Conservation (phyloP, 2,888 invertebrate genomes). For the Aphrophora alni region DNA sequence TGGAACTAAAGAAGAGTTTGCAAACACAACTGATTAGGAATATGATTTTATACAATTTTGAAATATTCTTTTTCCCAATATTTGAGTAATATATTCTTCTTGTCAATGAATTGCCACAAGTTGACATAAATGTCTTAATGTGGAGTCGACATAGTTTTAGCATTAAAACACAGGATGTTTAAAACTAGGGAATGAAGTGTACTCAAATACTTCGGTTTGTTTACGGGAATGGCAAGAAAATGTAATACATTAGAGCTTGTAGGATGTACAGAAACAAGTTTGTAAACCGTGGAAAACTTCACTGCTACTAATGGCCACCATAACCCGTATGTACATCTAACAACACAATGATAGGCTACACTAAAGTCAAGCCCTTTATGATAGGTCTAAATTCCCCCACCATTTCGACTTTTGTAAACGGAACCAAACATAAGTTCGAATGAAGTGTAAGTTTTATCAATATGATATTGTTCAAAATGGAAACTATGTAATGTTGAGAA, state of each 20-base stretch:
- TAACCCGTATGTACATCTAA: neutral
- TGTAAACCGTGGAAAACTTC: neutral
- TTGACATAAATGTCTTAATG: neutral
- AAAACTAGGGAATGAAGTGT: neutral
- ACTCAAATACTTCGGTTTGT: neutral
- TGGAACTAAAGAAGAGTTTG: too few relatives aligned
- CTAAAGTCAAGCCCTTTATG: neutral
- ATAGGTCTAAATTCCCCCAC: neutral
- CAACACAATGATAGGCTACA: neutral
- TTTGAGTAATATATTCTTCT: too few relatives aligned
- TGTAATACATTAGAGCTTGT: neutral
- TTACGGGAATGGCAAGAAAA: neutral
- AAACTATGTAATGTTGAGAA: neutral
- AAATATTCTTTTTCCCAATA: too few relatives aligned
- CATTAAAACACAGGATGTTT: neutral
- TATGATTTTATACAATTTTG: too few relatives aligned
- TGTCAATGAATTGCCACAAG: too few relatives aligned
- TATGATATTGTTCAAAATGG: conserved; percentile 1
- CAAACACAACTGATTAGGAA: too few relatives aligned
- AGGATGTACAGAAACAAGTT: neutral
- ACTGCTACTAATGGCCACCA: neutral
- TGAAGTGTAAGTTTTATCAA: neutral
- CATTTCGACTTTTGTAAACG: neutral
- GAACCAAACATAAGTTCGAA: neutral
- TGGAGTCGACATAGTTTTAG: neutral